phyloP scores from a whole-genome alignment of 2,797 vertebrate species.

The Acipenser transmontanus region DNA sequence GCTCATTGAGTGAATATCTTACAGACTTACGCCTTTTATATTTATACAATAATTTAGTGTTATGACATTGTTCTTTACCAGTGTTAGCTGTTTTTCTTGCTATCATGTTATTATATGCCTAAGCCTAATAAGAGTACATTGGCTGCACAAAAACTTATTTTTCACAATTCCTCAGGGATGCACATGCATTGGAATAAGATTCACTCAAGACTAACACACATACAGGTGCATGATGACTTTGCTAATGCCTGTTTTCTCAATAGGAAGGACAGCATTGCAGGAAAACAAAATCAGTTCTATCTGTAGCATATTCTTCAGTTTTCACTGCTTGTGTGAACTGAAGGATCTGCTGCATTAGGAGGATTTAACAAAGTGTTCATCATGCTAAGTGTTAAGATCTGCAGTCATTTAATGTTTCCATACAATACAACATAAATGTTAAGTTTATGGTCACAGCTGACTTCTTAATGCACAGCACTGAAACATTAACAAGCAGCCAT shows the following conservation, averaged over 20 bases:
- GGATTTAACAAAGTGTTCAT: no score
- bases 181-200: not conserved
- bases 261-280: not conserved
- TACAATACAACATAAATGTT: no score
- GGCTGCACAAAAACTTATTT: constrained; percentile 75
- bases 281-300: not conserved
- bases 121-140: constrained; percentile 74
- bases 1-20: constrained; percentile 77
- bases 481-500: no score
- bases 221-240: not conserved
- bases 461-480: no score
- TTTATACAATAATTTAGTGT: constrained; percentile 82
- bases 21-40: constrained; percentile 76
- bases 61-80: constrained; percentile 74
- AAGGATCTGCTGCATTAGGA: no score
- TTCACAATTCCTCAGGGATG: constrained; percentile 71
- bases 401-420: no score
- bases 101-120: constrained; percentile 75
- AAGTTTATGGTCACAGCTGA: no score
- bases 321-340: no score
- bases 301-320: no score
- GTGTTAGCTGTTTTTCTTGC: constrained; percentile 73
- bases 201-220: not conserved
- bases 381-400: no score
- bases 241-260: not conserved